Percentiles rank a stretch among this genome's conserved stretches.
Conservation (phyloP, 2,113 vertebrate species). For the Neogobius melanostomus region DNA sequence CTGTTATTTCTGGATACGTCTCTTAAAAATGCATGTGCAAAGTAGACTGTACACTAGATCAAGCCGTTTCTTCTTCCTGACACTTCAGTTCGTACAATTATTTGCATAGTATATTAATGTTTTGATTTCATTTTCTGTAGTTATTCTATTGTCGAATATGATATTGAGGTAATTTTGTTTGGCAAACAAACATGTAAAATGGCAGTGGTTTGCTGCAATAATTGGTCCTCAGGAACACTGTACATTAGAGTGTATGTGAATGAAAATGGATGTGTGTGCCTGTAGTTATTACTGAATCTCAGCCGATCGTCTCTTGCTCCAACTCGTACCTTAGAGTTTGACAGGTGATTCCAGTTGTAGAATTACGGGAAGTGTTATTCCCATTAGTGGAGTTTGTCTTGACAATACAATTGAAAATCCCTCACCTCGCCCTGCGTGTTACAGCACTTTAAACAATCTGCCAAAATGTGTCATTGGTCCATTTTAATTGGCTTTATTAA, state of each 20-base stretch:
- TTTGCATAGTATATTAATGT: conserved; percentile 70
- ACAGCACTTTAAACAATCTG: conserved; percentile 73
- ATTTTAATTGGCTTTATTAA: conserved; percentile 35
- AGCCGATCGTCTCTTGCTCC: conserved; percentile 45
- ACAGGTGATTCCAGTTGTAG: conserved; percentile 51
- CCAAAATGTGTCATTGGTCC: conserved; percentile 57
- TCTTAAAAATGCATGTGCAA: conserved; percentile 74
- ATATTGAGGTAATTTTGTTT: conserved; percentile 62
- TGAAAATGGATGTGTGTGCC: conserved; percentile 44
- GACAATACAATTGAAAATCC: conserved; percentile 35
- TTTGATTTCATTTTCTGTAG: conserved; percentile 69
- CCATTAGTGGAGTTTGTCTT: conserved; percentile 32
- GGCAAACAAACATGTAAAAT: conserved; percentile 60
- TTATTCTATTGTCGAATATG: conserved; percentile 71
- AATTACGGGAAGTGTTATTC: conserved; percentile 43
- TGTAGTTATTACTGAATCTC: conserved; percentile 51
- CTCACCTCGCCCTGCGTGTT: conserved; percentile 49
- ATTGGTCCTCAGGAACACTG: conserved; percentile 76
- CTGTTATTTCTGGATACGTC: conserved; percentile 49
- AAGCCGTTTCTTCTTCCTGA: conserved; percentile 52
- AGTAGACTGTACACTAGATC: conserved; percentile 67
- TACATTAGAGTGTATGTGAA: conserved; percentile 56
- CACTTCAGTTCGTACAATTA: conserved; percentile 64
- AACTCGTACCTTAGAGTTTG: conserved; percentile 27
- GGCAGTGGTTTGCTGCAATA: conserved; percentile 65